These are phyloP conservation scores for Catostomus latipinnis DNA, from an alignment of 2,797 vertebrate genomes.

Conservation along the genomic window DNA sequence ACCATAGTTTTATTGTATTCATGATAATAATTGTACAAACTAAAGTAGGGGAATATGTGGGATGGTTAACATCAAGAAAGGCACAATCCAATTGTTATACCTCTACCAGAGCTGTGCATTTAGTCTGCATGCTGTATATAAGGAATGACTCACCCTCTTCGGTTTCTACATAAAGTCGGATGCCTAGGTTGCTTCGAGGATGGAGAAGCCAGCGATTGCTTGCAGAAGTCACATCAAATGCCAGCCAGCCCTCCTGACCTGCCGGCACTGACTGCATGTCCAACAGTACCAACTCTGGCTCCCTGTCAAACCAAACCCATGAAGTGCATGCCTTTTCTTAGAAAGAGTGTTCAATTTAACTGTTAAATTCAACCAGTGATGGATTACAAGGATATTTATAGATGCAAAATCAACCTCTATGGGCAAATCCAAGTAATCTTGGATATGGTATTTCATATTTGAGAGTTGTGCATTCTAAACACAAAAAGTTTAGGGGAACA, in stretches of 20 bases:
- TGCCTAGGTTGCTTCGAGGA: slow-evolving; percentile 86
- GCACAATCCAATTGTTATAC: background rate
- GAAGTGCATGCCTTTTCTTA: background rate
- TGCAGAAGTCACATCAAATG: slow-evolving; percentile 91
- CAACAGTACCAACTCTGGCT: slow-evolving; percentile 91
- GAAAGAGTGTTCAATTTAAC: too few species aligned
- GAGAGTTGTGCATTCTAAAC: background rate
- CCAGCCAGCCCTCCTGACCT: slow-evolving; percentile 91
- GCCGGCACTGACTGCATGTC: slow-evolving; percentile 90
- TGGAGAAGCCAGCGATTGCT: slow-evolving; percentile 89
- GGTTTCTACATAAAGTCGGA: slow-evolving; percentile 92
- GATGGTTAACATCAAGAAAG: background rate
- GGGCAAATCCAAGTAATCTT: too few species aligned
- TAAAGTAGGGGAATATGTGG: too few species aligned
- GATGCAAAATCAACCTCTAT: too few species aligned
- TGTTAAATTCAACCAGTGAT: too few species aligned
- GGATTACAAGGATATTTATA: too few species aligned
- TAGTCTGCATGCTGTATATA: background rate
- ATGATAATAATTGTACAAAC: too few species aligned
- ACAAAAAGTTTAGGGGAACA: background rate
- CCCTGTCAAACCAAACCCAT: slow-evolving; percentile 72
- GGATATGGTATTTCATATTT: background rate
- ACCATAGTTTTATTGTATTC: background rate
- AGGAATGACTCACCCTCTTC: slow-evolving; percentile 82
- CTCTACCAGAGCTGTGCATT: background rate